Evolutionary conservation across 2,888 invertebrate genomes (phyloP), one percentile per base, ranked within the genome.

Genomic region (Amiota communis): DNA sequence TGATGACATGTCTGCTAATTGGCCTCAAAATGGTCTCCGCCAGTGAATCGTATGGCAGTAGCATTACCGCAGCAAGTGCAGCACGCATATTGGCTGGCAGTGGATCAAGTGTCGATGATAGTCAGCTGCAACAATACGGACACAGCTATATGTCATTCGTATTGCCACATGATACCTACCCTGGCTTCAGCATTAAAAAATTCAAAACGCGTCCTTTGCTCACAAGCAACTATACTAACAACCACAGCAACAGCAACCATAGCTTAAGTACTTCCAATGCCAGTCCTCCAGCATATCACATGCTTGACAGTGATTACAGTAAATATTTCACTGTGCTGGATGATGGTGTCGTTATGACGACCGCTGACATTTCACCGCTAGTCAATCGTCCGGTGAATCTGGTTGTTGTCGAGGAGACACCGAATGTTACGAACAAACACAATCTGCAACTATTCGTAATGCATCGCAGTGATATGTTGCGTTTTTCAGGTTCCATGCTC

Each of bases 261-360:
- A 49, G 64, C 49, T 77, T 71, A 61, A 75, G 79, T 64, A 56
- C 78, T 6, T 71, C 73, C 0, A 49, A 53, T 49, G 65, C 63
- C 8, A 49, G 71, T 12, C 76, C 68, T 6, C 17, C 70, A 3
- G 86, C 86, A 11, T 94, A 92, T 87, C 92, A 92, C 78, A 91
- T 95, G 79, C 90, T 96, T 84, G 95, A 96, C 85, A 95, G 95
- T 69, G 95, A 94, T 78, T 95, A 93, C 88, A 94, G 95, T 65
- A 93, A 95, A 80, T 97, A 94, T 90, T 97, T 97, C 90, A 95
- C 97, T 11, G 94, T 97, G 79, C 92, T 97, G 73, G 94, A 94
- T 79, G 95, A 96, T 89, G 97, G 97, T 70, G 93, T 96, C 73
- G 93, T 97, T 73, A 97, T 97, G 96, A 97, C 97, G 64, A 97